These are phyloP conservation scores for Anguilla marmorata DNA, from an alignment of 2,797 vertebrate species.

Conservation along the genomic window DNA sequence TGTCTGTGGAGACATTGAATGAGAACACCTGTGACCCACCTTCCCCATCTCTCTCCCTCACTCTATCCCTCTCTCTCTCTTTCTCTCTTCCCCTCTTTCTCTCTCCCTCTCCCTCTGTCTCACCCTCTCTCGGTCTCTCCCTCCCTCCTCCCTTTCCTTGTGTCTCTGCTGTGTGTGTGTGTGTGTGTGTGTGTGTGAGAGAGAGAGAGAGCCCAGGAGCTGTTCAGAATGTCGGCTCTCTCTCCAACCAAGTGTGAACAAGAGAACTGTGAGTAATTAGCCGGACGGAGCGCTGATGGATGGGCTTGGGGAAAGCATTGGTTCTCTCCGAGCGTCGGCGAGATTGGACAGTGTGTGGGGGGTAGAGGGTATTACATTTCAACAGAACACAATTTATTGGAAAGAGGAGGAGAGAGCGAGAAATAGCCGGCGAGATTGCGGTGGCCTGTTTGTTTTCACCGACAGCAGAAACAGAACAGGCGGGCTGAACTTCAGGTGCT, in stretches of 20 bases:
- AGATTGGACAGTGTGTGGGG: not conserved
- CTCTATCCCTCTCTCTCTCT: not conserved
- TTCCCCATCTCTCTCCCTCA: not conserved
- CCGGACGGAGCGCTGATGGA: not conserved
- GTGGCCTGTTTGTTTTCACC: slow-evolving; percentile 6
- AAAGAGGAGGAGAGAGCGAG: slow-evolving; percentile 37
- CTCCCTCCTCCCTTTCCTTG: not conserved
- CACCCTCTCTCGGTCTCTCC: slow-evolving; percentile 20
- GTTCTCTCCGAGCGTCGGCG: no score
- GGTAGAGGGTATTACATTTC: slow-evolving; percentile 67
- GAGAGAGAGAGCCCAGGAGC: not conserved
- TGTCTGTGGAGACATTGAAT: not conserved
- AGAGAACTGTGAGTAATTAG: slow-evolving; percentile 25
- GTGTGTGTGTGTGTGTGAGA: not conserved
- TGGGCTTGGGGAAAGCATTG: not conserved
- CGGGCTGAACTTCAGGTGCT: not conserved
- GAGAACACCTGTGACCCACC: not conserved
- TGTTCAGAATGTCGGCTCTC: not conserved
- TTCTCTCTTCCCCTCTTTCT: not conserved
- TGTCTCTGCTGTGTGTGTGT: not conserved
- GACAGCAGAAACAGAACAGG: not conserved
- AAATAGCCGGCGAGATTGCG: not conserved
- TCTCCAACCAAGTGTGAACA: slow-evolving; percentile 20
- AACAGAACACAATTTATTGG: slow-evolving; percentile 59
- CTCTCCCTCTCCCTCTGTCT: not conserved